These are phyloP conservation scores for Phthorimaea operculella DNA, from an alignment of 1,140 invertebrate genomes.

Conservation along the genomic window DNA sequence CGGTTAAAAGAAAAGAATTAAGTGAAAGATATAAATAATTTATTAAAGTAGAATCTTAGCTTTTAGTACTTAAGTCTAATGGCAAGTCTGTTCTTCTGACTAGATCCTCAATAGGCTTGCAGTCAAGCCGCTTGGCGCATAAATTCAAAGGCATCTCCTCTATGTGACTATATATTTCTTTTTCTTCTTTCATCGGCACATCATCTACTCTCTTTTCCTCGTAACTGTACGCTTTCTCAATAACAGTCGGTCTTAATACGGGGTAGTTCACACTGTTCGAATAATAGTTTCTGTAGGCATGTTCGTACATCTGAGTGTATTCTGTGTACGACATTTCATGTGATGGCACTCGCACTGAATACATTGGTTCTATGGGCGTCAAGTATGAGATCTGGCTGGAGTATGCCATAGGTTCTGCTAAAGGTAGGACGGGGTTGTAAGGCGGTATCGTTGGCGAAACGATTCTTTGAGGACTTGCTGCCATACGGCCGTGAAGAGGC, in stretches of 20 bases:
- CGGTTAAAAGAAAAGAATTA: no score
- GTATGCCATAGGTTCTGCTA: conserved; percentile 20
- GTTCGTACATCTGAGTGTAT: conserved; percentile 55
- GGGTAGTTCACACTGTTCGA: conserved; percentile 35
- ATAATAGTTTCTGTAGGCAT: conserved; percentile 49
- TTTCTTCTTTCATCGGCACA: conserved; percentile 19
- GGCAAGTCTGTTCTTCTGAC: conserved; percentile 53
- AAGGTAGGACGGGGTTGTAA: conserved; percentile 23
- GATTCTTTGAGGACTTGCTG: conserved; percentile 27
- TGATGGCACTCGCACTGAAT: conserved; percentile 40
- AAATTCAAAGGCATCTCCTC: conserved; percentile 54
- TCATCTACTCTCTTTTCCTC: conserved; percentile 29
- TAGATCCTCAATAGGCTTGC: conserved; percentile 44
- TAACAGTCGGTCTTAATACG: conserved; percentile 30
- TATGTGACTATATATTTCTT: conserved; percentile 10
- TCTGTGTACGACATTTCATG: conserved; percentile 54
- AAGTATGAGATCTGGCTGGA: conserved; percentile 32
- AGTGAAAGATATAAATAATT: conserved; percentile 16
- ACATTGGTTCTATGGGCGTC: conserved; percentile 33
- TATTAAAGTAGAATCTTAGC: conserved; percentile 33
- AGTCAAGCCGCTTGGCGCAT: conserved; percentile 43
- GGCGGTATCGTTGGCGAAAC: conserved; percentile 25
- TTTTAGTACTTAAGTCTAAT: conserved; percentile 64
- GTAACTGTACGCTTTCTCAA: conserved; percentile 38
- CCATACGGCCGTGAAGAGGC: conserved; percentile 15